Conservation (phyloP, 2,113 vertebrate species). For the Pteropus alecto region DNA sequence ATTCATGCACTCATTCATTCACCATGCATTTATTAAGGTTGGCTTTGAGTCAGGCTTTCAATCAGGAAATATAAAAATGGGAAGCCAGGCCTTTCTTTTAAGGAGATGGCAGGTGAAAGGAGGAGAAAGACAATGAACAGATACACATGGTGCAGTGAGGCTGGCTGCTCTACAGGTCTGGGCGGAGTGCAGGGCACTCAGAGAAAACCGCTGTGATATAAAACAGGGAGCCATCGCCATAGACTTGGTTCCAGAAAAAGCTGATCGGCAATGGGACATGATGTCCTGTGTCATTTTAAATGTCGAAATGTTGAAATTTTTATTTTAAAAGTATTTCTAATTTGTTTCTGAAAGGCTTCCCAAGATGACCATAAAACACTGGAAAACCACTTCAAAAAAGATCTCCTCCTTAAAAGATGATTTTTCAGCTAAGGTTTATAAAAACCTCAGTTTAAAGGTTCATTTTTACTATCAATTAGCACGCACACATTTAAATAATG, state of each 20-base stretch:
- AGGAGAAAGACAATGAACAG: background rate
- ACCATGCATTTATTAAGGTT: background rate
- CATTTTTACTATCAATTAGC: slow-evolving; percentile 21
- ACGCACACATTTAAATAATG: slow-evolving; percentile 39
- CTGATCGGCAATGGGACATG: background rate
- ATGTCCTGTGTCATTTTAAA: background rate
- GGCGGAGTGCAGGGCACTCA: rapidly evolving
- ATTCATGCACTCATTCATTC: background rate
- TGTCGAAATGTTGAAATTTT: background rate
- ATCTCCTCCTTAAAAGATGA: slow-evolving; percentile 10
- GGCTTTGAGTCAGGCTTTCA: background rate
- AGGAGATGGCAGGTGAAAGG: background rate
- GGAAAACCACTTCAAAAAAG: background rate
- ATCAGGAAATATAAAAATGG: background rate
- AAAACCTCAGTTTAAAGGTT: slow-evolving; percentile 15
- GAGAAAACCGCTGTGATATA: background rate
- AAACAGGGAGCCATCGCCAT: background rate
- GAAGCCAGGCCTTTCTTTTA: background rate
- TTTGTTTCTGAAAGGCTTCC: background rate
- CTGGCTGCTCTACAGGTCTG: background rate
- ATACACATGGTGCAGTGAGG: rapidly evolving
- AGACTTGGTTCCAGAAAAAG: background rate
- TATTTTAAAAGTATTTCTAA: slow-evolving; percentile 16
- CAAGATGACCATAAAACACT: background rate
- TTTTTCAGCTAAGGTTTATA: background rate